These are phyloP conservation scores for Lophotis ruficrista DNA, from an alignment of 2,113 vertebrate genomes.

Conservation along the genomic window DNA sequence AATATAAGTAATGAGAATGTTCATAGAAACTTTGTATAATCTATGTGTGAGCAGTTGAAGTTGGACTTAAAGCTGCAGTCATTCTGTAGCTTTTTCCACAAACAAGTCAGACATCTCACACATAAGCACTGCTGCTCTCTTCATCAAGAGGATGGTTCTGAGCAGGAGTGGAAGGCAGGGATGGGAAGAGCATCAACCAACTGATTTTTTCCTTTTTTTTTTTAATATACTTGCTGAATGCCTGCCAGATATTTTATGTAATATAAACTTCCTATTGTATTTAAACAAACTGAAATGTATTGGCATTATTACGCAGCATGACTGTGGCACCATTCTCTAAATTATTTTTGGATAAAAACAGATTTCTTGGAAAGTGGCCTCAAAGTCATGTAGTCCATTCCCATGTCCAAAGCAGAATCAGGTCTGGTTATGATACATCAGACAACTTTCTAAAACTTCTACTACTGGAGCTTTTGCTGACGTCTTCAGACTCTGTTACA, in stretches of 20 bases:
- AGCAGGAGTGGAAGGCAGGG: background rate
- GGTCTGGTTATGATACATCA: background rate
- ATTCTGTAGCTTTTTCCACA: background rate
- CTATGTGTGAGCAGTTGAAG: background rate
- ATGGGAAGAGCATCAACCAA: background rate
- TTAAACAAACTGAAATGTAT: background rate
- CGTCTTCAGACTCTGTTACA: background rate
- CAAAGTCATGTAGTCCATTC: background rate
- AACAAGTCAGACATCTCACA: background rate
- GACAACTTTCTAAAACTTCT: background rate
- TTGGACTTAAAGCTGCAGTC: background rate
- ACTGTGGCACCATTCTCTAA: background rate
- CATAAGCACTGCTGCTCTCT: background rate
- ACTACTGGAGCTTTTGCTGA: background rate
- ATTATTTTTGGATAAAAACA: background rate
- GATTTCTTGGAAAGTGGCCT: background rate
- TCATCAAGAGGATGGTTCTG: background rate
- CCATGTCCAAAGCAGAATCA: background rate
- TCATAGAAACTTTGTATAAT: background rate
- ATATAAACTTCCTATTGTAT: background rate
- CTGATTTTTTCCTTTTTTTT: background rate
- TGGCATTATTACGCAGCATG: background rate
- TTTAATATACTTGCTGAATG: background rate
- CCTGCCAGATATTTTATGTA: background rate
- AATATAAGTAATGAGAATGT: background rate